Conservation (phyloP, 2,113 vertebrate species). For the Cathartes aura region DNA sequence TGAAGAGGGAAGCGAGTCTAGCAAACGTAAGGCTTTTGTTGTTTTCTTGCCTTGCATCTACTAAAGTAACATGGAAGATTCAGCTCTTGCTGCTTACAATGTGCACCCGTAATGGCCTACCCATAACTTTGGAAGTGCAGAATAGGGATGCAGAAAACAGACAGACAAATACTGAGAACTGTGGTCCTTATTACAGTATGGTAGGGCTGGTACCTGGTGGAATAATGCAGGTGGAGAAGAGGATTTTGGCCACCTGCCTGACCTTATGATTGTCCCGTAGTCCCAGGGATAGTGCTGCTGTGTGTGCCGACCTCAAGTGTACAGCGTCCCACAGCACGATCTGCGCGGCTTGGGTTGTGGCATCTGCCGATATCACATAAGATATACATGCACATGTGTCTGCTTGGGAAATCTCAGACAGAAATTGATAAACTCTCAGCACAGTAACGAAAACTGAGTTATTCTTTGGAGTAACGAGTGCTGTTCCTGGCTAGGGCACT, state of each 20-base stretch:
- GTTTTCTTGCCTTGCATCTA: not conserved
- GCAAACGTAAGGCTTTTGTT: not conserved
- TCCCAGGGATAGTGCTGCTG: not conserved
- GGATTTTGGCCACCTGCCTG: not conserved
- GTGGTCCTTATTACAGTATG: not conserved
- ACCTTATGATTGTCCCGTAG: too few species aligned
- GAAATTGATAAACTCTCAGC: not conserved
- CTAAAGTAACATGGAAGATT: not conserved
- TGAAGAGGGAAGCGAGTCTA: not conserved
- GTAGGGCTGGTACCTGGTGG: not conserved
- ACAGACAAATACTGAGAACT: not conserved
- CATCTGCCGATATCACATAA: not conserved
- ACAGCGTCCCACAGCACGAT: accelerated
- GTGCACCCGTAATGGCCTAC: accelerated
- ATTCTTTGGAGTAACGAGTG: not conserved
- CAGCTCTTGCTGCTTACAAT: not conserved
- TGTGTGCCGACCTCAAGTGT: accelerated
- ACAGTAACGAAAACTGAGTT: not conserved
- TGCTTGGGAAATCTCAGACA: not conserved
- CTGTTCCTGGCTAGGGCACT: not conserved
- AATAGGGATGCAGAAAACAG: not conserved
- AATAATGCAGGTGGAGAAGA: not conserved
- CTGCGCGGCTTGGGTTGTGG: accelerated
- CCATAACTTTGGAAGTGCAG: not conserved
- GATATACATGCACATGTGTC: accelerated